Evolutionary conservation across 2,113 vertebrate genomes (phyloP), one percentile per base, ranked within the genome.

Genomic region (Daubentonia madagascariensis): DNA sequence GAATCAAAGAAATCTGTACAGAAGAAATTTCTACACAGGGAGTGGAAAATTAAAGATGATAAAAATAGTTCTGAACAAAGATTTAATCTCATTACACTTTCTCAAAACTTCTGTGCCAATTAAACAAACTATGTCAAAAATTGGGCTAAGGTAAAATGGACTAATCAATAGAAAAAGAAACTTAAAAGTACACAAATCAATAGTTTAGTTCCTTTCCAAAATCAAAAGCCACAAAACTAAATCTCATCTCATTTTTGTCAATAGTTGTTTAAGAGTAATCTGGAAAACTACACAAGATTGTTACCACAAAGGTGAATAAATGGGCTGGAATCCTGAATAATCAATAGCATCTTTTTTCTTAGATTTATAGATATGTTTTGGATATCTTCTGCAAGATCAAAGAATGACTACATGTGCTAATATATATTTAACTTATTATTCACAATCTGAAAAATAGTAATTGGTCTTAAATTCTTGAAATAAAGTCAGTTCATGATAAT

Each of bases 401-500:
- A 89, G 43, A 95, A 92, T 96, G 18, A 75, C 22, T 93, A 75
- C 70, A 87, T 86, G 91, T 25, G 2, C 10, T 92, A 88, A 72
- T 7, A 75, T 85, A 54, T 35, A 96, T 95, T 95, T 95, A 94
- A 83, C 20, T 89, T 6, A 97, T 95, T 85, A 94, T 80, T 93
- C 23, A 95, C 8, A 92, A 87, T 35, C 30, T 95, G 35, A 79
- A 93, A 90, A 93, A 87, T 78, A 75, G 25, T 37, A 90, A 67
- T 96, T 40, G 65, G 54, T 90, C 83, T 97, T 85, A 88, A 81
- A 94, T 61, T 93, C 32, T 85, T 94, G 50, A 94, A 91, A 95
- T 94, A 94, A 94, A 89, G 6, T 87, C 30, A 95, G 85, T 94
- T 89, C 40, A 94, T 98, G 76, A 98, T 98, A 93, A 98, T 93